Base-by-base conservation (phyloP, 2,113 vertebrate species). In the Plecturocebus donacophilus region DNA sequence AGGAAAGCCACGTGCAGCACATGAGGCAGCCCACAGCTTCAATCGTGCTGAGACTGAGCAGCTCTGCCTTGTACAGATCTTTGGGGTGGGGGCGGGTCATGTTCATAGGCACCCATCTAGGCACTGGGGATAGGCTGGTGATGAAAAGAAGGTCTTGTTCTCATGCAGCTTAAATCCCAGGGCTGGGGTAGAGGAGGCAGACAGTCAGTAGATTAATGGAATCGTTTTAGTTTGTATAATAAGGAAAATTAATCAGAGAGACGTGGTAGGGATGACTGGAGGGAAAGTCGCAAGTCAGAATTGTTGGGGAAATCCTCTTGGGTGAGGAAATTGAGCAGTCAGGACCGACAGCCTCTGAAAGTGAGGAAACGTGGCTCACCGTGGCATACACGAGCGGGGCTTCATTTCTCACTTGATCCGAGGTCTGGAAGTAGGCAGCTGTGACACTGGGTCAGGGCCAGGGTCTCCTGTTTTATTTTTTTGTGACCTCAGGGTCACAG, bases 221-320 rank as follows among this genome's bases (percentile, higher is more conserved):
- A 20, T 23, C 11, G 6, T 42, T 71, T n/a, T 17, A 87, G 32
- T 38, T 58, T 64, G 23, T 2, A 10, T 14, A n/a, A 5, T 58
- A 70, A 32, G 3, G 61, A 19, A 56, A 70, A 17, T 23, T 32
- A 56, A 21, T 93, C 56, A 27, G 23, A 42, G 23, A 56, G 14
- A 38, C 0, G 0, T 2, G 73, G 38, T 32, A 49, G 49, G 32
- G 52, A 5, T 47, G 32, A 38, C n/a, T 23, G 61, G 30, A 80
- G 75, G 16, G 73, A 32, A 16, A 52, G 6, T 0, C 0, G 0
- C 49, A 7, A 6, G 6, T 20, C 7, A 16, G n/a, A n/a, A 16
- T 30, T 40, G 38, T n/a, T 58, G 38, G 6, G 30, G 73, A 68
- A 11, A 4, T 58, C 17, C 12, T 30, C 11, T 17, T 58, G 12